phyloP scores from a whole-genome alignment of 2,113 vertebrate genomes.

The Benitochromis conjunctus region DNA sequence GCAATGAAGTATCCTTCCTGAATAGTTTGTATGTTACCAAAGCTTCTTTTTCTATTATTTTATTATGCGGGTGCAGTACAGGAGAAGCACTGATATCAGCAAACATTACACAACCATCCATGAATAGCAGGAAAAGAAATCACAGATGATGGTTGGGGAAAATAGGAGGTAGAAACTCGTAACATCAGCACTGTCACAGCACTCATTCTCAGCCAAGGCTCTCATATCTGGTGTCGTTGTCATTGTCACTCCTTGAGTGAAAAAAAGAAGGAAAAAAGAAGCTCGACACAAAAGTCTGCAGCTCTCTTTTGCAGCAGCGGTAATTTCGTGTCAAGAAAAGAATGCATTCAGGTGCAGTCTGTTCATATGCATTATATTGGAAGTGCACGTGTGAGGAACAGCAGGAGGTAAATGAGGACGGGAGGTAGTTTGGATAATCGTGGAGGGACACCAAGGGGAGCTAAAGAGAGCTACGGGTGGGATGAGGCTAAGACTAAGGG shows the following conservation, averaged over 20 bases:
- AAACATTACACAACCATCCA: constrained; percentile 1
- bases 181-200: constrained; percentile 14
- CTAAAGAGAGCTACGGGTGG: not conserved
- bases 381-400: not conserved
- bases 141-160: constrained; percentile 11
- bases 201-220: constrained; percentile 2
- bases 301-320: not conserved
- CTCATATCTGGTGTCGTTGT: constrained; percentile 11
- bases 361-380: not conserved
- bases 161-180: constrained; percentile 10
- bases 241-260: constrained; percentile 1
- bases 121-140: constrained; percentile 16
- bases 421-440: not conserved
- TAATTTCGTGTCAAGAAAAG: not conserved
- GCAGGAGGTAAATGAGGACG: not conserved
- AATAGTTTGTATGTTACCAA: not conserved
- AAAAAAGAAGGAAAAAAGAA: not conserved
- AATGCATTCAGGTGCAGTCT: not conserved
- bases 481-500: not conserved
- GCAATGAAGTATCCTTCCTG: not conserved
- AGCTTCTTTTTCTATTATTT: constrained; percentile 27
- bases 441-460: not conserved
- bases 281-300: not conserved
- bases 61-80: constrained; percentile 21
- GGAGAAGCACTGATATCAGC: not conserved